These are phyloP conservation scores for Nothura maculosa DNA, from an alignment of 2,797 vertebrate species.

Conservation along the genomic window DNA sequence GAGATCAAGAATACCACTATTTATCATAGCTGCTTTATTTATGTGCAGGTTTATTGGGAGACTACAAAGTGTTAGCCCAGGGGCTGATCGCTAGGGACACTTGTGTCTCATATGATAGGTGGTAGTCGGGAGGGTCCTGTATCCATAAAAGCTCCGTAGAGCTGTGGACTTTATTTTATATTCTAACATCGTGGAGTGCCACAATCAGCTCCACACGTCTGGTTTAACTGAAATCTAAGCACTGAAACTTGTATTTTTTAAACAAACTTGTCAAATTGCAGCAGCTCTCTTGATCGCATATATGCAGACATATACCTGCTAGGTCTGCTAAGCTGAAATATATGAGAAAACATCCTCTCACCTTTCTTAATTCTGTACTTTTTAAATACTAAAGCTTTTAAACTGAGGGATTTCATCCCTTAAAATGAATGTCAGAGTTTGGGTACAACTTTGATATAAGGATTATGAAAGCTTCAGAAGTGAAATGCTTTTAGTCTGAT, in stretches of 20 bases:
- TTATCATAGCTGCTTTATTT: neutral
- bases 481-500: constrained; percentile 34
- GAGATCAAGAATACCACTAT: neutral
- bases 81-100: neutral
- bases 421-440: neutral
- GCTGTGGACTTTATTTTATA: neutral
- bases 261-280: neutral
- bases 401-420: neutral
- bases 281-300: neutral
- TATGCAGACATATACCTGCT: neutral
- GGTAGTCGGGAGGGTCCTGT: neutral
- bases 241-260: neutral
- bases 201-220: neutral
- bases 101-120: neutral
- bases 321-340: neutral
- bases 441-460: neutral
- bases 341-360: neutral
- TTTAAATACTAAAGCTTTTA: constrained; percentile 7
- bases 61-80: neutral
- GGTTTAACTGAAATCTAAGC: neutral
- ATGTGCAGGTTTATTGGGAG: neutral
- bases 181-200: neutral
- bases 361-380: neutral
- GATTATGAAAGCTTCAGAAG: constrained; percentile 17
- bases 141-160: neutral